Base-by-base conservation (phyloP, 23 tunicate species). In the Pegea sp. region DNA sequence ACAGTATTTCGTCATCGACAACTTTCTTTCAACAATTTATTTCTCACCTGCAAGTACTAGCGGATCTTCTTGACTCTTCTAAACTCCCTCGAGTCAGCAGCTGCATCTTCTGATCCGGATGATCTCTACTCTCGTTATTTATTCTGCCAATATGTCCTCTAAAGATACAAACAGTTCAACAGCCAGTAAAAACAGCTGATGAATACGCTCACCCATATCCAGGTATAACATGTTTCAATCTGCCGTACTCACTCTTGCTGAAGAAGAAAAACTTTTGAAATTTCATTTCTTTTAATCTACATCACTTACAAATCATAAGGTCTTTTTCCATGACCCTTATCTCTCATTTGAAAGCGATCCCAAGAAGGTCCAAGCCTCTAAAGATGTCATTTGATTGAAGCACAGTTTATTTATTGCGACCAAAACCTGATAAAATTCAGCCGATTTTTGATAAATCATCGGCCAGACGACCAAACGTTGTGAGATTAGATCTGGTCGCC, bases 71-170 rank as follows among this genome's bases (percentile, higher is more conserved):
- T n/a, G n/a, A n/a, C n/a, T n/a, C n/a, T n/a, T n/a, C n/a, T n/a
- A n/a, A n/a, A n/a, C n/a, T n/a, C n/a, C n/a, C n/a, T n/a, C n/a
- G n/a, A n/a, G 95, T 84, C 27, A 84, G 49, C 1, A 84, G 95
- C 25, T 56, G 64, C 31, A 69, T 69, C 54, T 74, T 78, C n/a
- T 52, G 76, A 48, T 73, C 53, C 0, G 84, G 86, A 52, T 84
- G 73, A 59, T 84, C 95, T 62, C 74, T 84, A 5, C 51, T 84
- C 60, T 84, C 95, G 52, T 73, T 69, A 44, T 74, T 68, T 57
- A 73, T 69, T 3, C 76, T 84, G 8, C 95, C 95, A 5, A 74
- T 28, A 24, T 64, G 67, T n/a, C 95, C 95, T 3, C 95, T 84
- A 70, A 16, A 33, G 31, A n/a, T n/a, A n/a, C n/a, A n/a, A n/a